Evolutionary conservation across 2,113 vertebrate species (phyloP).

Genomic region (Zosterops japonicus): DNA sequence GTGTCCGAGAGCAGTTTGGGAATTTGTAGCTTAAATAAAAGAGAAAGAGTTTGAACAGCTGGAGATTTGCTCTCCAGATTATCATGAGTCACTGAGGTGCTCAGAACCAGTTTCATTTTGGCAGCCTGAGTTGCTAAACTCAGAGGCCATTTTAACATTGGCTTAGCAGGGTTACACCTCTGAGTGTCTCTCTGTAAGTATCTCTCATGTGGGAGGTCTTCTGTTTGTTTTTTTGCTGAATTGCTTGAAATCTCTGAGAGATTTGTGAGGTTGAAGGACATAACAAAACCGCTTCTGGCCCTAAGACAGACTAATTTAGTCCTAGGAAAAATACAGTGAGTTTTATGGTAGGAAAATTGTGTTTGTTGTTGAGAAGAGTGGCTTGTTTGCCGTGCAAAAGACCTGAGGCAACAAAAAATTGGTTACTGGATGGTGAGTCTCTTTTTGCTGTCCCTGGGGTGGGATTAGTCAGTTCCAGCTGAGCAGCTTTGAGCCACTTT

Average conservation of each 20-base stretch:
- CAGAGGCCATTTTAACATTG: neutral
- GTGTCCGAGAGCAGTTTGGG: neutral
- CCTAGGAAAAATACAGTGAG: neutral
- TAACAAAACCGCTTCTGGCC: neutral
- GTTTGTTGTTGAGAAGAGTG: neutral
- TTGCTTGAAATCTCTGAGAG: neutral
- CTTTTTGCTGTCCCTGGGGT: neutral
- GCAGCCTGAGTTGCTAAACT: neutral
- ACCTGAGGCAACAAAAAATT: neutral
- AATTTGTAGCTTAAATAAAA: neutral
- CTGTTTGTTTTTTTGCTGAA: neutral
- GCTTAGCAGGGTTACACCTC: neutral
- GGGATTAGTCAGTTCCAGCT: neutral
- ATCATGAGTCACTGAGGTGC: neutral
- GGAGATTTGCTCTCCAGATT: neutral
- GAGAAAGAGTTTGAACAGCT: neutral
- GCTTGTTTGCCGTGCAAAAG: neutral
- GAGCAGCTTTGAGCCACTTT: neutral
- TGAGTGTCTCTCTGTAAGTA: neutral
- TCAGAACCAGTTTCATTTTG: neutral
- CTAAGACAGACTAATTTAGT: neutral
- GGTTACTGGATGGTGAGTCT: neutral
- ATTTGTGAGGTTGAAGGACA: neutral
- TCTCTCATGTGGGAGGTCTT: neutral
- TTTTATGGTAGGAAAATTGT: neutral